phyloP scores from a whole-genome alignment of 2,113 vertebrate genomes.

The Hippocampus zosterae region DNA sequence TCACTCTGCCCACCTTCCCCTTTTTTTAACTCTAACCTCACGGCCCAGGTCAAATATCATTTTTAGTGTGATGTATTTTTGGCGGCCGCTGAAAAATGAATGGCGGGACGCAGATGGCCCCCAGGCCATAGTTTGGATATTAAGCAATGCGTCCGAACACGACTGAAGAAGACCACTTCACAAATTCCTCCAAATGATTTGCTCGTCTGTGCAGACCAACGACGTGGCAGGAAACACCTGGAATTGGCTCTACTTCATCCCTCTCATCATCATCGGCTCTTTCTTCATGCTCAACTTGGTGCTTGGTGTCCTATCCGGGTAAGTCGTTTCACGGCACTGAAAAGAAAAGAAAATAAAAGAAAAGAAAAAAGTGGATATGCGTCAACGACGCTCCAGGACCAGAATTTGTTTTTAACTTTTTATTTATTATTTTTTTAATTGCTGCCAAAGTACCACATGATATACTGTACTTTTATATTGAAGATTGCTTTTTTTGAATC shows the following conservation, averaged over 20 bases:
- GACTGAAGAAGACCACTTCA: too few species aligned
- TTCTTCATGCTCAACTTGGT: slow-evolving; percentile 98
- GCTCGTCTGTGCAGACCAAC: slow-evolving; percentile 76
- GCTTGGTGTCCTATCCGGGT: slow-evolving; percentile 90
- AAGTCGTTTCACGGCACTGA: slow-evolving; percentile 49
- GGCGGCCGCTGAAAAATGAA: too few species aligned
- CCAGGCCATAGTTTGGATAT: too few species aligned
- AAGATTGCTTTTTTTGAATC: neutral
- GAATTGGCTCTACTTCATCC: slow-evolving; percentile 97
- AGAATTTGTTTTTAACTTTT: too few species aligned
- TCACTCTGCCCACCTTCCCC: too few species aligned
- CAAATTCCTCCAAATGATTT: neutral
- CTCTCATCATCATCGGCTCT: slow-evolving; percentile 94
- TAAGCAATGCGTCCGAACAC: too few species aligned
- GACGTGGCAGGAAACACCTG: slow-evolving; percentile 86
- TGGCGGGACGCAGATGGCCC: too few species aligned
- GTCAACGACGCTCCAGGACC: too few species aligned
- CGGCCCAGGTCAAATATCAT: too few species aligned
- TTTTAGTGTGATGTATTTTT: too few species aligned
- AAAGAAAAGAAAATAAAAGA: neutral
- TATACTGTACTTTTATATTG: neutral
- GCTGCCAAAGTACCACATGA: neutral
- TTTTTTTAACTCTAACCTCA: too few species aligned
- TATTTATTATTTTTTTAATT: neutral
- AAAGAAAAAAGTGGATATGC: too few species aligned